Base-by-base conservation (phyloP, 1,140 invertebrate species). In the Uloborus diversus region DNA sequence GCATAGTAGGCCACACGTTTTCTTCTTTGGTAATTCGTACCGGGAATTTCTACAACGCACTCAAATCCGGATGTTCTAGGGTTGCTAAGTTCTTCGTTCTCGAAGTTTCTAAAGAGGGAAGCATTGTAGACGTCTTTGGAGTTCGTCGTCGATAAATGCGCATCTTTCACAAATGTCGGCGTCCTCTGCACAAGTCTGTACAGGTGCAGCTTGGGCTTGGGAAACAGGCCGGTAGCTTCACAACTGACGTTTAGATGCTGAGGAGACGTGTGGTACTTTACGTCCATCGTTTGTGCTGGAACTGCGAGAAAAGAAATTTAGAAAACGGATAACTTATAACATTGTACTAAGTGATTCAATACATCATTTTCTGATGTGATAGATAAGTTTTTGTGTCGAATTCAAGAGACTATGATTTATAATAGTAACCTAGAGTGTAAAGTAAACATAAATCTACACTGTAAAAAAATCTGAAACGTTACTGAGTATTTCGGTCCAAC, bases 31-130 rank as follows among this genome's bases (percentile, higher is more conserved):
- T 80, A 80, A 69, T 80, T 71, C 9, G 79, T 80, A 17, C 79
- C 79, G 0, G 79, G 79, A 14, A 80, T 80, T 64, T 80, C 66
- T 0, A 80, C 66, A 1, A 80, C 79, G n/a, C 79, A 80, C 20
- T 80, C 79, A n/a, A 80, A 80, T 13, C 64, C 68, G 0, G 59
- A n/a, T 1, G 79, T 71, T 9, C 27, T 49, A 11, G 66, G 66
- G 9, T n/a, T 20, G 5, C 32, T 25, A 1, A 80, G 59, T 37
- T 71, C 79, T 3, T 61, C n/a, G 2, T 56, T 47, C 4, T 56
- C 66, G 17, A 80, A 80, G 35, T 37, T 70, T 27, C 30, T 62
- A 27, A 64, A 32, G 28, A 80, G 32, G 13, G 57, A 35, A 23
- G 56, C 42, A n/a, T 80, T 71, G 47, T 71, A 80, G 2, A 59